Evolutionary conservation across 2,888 invertebrate genomes (phyloP).

Genomic region (Crematogaster levior): DNA sequence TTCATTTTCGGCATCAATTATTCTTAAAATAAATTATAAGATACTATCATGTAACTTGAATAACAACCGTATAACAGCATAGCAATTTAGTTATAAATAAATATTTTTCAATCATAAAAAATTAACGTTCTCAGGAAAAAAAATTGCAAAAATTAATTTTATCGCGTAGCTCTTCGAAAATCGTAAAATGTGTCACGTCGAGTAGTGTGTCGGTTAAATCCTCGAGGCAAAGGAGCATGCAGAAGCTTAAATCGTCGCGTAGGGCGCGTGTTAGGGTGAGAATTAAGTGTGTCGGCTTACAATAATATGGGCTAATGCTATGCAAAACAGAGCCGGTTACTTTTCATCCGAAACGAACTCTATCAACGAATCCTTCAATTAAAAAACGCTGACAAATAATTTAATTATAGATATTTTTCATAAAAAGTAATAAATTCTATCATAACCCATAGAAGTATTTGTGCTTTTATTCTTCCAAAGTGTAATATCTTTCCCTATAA

Average conservation of each 20-base stretch:
- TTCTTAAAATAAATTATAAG: neutral
- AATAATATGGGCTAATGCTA: constrained; percentile 84
- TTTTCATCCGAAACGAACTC: constrained; percentile 4
- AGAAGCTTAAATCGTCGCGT: constrained; percentile 54
- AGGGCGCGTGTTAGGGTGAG: constrained; percentile 64
- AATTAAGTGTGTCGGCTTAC: constrained; percentile 83
- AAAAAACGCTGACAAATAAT: neutral
- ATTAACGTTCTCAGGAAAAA: neutral
- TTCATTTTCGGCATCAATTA: neutral
- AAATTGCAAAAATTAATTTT: no score
- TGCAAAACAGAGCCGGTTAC: constrained; percentile 76
- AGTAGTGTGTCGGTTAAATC: constrained; percentile 15
- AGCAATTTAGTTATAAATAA: neutral
- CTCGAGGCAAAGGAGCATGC: constrained; percentile 34
- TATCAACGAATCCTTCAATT: neutral
- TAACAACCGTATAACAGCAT: neutral
- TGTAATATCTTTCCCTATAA: neutral
- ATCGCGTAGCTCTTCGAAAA: neutral
- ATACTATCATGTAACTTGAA: neutral
- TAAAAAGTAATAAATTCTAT: neutral
- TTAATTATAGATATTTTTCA: neutral
- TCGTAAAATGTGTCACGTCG: neutral
- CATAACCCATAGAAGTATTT: neutral
- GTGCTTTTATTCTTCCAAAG: neutral
- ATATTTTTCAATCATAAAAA: neutral